Conservation (phyloP, 2,113 vertebrate genomes). For the Lota lota region DNA sequence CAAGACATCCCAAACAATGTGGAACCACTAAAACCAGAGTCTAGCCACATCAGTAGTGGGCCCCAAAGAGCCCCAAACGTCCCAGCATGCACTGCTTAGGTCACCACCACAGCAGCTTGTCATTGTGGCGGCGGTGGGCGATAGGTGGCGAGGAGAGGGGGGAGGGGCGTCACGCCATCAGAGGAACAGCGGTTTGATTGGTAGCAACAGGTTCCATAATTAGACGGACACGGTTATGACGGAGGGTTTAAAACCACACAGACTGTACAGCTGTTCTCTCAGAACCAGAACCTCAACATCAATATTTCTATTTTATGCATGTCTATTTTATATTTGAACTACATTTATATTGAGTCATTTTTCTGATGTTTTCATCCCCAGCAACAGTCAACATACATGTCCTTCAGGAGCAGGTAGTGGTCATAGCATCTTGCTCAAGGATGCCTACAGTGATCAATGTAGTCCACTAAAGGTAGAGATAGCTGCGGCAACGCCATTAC, state of each 20-base stretch:
- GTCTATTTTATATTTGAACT: too few relatives aligned
- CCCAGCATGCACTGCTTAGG: too few relatives aligned
- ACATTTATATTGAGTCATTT: too few relatives aligned
- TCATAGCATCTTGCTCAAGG: constrained; percentile 1
- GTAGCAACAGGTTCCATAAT: constrained; percentile 72
- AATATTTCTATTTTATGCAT: too few relatives aligned
- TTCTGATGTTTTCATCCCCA: too few relatives aligned
- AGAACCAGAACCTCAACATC: too few relatives aligned
- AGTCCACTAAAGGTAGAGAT: too few relatives aligned
- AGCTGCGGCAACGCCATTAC: too few relatives aligned
- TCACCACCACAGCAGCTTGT: constrained; percentile 39
- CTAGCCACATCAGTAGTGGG: constrained; percentile 66
- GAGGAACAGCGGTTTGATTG: constrained; percentile 54
- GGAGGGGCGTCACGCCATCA: constrained; percentile 33
- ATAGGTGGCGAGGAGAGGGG: constrained; percentile 29
- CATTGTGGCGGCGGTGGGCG: constrained; percentile 53
- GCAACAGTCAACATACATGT: too few relatives aligned
- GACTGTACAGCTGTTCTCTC: constrained; percentile 39
- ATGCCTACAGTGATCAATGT: constrained; percentile 32
- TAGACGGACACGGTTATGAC: constrained; percentile 64
- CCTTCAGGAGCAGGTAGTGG: too few relatives aligned
- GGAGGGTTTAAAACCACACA: constrained; percentile 50
- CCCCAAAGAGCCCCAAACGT: too few relatives aligned
- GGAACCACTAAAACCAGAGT: constrained; percentile 68
- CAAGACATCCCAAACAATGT: constrained; percentile 60